Base-by-base conservation (phyloP, 2,113 vertebrate genomes). In the Thamnaconus septentrionalis region DNA sequence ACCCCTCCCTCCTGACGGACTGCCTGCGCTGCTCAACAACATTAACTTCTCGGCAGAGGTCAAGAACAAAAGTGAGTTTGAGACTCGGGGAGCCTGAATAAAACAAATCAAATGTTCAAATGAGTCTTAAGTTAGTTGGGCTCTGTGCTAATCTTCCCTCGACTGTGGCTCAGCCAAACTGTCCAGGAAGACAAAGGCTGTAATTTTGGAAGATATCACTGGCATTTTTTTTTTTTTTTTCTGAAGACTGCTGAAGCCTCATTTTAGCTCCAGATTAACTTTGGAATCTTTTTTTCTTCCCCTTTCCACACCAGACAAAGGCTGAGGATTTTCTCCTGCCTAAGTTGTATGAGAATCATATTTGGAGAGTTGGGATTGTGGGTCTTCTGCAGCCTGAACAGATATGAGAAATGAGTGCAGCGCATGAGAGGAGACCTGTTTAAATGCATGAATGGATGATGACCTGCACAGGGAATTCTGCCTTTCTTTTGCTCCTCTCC, bases 121-220 rank as follows among this genome's bases (percentile, higher is more conserved):
- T n/a, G 43, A 51, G 41, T 51, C 43, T 40, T 7, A 8, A 39
- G 3, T 61, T 49, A 53, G 7, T 45, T 4, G 2, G 0, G 3
- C 47, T 51, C 56, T 41, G 53, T 56, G 41, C 58, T 63, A 49
- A 9, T 63, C 67, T 69, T 31, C 12, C 53, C 41, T 45, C 5
- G 3, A 39, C 4, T 1, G 9, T 44, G 18, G 10, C 12, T 44
- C 40, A 44, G 7, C 46, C 50, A 61, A 41, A 39, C 53, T 61
- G 42, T 50, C 10, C n/a, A 18, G 5, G n/a, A 39, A n/a, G 9
- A 64, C 52, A 12, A 64, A 5, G 50, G 3, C 7, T 49, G 40
- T 51, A 5, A 51, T 43, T 43, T 61, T 12, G 42, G 3, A 46
- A 41, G 11, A 45, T 47, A 59, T 47, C 43, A 31, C 18, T 31